Evolutionary conservation across 2,113 vertebrate genomes (phyloP).

Genomic region (Pagrus major): DNA sequence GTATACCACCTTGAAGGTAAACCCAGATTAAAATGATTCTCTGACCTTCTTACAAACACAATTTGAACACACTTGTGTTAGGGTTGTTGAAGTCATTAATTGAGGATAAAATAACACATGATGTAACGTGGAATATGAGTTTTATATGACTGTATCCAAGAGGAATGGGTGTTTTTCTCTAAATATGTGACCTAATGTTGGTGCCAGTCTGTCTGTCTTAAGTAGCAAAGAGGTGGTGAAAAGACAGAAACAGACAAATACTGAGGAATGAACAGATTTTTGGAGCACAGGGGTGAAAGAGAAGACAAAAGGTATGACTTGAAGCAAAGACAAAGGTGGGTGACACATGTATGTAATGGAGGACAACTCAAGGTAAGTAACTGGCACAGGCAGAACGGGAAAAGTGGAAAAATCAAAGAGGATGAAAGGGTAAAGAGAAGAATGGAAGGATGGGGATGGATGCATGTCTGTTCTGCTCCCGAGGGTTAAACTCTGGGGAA

Average conservation of each 20-base stretch:
- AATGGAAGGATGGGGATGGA: slow-evolving; percentile 67
- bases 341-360: slow-evolving; percentile 84
- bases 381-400: slow-evolving; percentile 54
- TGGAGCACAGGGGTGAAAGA: slow-evolving; percentile 10
- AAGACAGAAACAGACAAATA: background rate
- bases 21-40: slow-evolving; percentile 85
- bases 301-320: slow-evolving; percentile 19
- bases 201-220: slow-evolving; percentile 5
- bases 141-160: slow-evolving; percentile 10
- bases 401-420: slow-evolving; percentile 31
- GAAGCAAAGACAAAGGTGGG: slow-evolving; percentile 56
- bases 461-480: slow-evolving; percentile 83
- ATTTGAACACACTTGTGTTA: background rate
- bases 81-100: background rate
- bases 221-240: background rate
- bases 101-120: slow-evolving; percentile 17
- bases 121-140: background rate
- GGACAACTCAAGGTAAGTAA: slow-evolving; percentile 72
- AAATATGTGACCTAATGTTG: slow-evolving; percentile 13
- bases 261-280: background rate
- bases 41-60: background rate
- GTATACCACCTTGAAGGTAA: too few species aligned
- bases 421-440: slow-evolving; percentile 42
- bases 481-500: slow-evolving; percentile 89
- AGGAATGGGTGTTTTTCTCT: slow-evolving; percentile 17